Evolutionary conservation across 2,797 vertebrate genomes (phyloP), one percentile per base, ranked within the genome.

Genomic region (Melanotaenia pygmaea): DNA sequence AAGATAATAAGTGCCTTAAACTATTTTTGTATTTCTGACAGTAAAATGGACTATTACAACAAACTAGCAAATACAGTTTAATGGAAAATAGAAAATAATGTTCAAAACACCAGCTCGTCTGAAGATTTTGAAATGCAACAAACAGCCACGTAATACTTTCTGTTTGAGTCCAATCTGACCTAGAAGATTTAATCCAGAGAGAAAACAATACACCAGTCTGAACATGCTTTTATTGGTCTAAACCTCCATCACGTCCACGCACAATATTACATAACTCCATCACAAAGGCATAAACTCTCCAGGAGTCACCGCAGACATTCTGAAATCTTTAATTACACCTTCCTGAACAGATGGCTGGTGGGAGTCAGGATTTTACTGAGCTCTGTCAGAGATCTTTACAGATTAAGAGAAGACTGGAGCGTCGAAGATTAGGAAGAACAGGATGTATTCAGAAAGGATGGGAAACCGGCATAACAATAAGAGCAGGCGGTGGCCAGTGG

Each of bases 341-440:
- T 83, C 57, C 54, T 80, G 77, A 83, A 67, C 91, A 92, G 91
- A 92, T 91, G 90, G 88, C 73, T 68, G 82, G 77, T 85, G 87
- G 89, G 86, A 87, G 90, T 77, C 62, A 1, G 80, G 88, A 86
- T 90, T 90, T 87, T 70, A 78, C 76, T 81, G 77, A 82, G 86
- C 86, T 75, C 77, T 67, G 24, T 43, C 60, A 76, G 57, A 85
- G 38, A 89, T 88, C 79, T 84, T 58, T 18, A 7, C 67, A 84
- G 89, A 90, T 92, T 91, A 91, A 69, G 43, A 35, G 45, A 58
- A 76, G 66, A 34, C 59, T 68, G 60, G 26, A 51, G 70, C 12
- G 65, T 80, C 35, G 86, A 57, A 32, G 58, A 12, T 20, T 54
- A 26, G 43, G 24, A 59, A 73, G 77, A 71, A 73, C 76, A 79